These are phyloP conservation scores for Cairina moschata DNA, from an alignment of 2,113 vertebrate genomes.

Conservation along the genomic window DNA sequence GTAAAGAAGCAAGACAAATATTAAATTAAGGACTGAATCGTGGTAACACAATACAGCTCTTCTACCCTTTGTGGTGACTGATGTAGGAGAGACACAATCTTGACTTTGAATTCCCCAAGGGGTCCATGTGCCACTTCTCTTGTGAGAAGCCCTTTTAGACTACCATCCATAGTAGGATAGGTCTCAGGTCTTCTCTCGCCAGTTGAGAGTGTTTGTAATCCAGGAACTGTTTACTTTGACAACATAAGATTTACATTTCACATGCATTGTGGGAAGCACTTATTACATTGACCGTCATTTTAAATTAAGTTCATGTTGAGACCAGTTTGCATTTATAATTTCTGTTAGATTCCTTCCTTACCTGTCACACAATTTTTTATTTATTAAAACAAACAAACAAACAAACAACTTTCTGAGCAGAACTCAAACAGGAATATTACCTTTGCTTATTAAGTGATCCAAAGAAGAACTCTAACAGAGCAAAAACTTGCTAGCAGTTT, in stretches of 20 bases:
- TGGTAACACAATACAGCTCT: not conserved
- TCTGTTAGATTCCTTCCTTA: not conserved
- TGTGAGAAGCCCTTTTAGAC: not conserved
- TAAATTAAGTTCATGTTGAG: not conserved
- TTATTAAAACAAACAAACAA: too few species aligned
- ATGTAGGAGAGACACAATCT: not conserved
- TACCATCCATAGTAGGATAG: accelerated
- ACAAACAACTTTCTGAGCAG: not conserved
- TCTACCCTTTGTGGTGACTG: not conserved
- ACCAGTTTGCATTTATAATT: conserved; percentile 7
- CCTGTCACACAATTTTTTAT: not conserved
- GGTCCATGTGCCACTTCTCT: not conserved
- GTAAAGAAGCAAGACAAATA: not conserved
- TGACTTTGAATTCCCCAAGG: not conserved
- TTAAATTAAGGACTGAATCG: not conserved
- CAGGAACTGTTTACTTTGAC: not conserved
- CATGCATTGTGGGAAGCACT: not conserved
- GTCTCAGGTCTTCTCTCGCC: not conserved
- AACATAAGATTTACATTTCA: not conserved
- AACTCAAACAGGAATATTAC: not conserved
- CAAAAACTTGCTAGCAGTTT: not conserved
- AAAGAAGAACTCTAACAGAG: not conserved
- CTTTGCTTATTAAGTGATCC: not conserved
- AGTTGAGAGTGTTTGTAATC: not conserved
- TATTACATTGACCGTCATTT: not conserved